These are phyloP conservation scores for Notodonta dromedarius DNA, from an alignment of 2,888 invertebrate species.

Conservation along the genomic window DNA sequence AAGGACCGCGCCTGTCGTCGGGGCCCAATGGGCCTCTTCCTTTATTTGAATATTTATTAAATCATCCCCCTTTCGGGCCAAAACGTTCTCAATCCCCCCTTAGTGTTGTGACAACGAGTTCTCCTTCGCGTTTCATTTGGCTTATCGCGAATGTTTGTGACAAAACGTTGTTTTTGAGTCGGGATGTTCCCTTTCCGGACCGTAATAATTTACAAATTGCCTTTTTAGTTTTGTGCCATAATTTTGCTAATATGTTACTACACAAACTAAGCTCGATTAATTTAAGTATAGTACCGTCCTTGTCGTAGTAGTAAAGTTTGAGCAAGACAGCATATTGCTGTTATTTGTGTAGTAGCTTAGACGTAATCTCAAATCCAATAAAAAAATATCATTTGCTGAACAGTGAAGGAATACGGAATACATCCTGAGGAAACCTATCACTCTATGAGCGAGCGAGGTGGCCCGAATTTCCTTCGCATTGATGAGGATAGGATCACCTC, in stretches of 20 bases:
- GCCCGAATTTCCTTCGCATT: no score
- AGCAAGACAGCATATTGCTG: no score
- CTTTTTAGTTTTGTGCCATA: constrained; percentile 8
- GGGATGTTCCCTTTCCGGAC: constrained; percentile 11
- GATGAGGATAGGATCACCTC: no score
- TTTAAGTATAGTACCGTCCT: no score
- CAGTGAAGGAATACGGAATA: no score
- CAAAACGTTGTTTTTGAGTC: constrained; percentile 35
- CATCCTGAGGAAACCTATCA: no score
- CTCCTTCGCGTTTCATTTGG: constrained; percentile 57
- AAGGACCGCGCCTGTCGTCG: constrained; percentile 48
- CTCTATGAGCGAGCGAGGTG: no score
- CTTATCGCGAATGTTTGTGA: constrained; percentile 49
- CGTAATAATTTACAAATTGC: constrained; percentile 20
- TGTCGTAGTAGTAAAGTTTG: no score
- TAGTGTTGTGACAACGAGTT: constrained; percentile 61
- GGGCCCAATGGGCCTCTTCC: constrained; percentile 57
- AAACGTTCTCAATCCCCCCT: constrained; percentile 42
- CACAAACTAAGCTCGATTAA: neutral
- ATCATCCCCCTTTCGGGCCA: constrained; percentile 52
- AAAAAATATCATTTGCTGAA: no score
- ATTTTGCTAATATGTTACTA: neutral
- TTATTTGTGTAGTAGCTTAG: no score
- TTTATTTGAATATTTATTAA: constrained; percentile 79
- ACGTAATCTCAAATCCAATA: no score